A percentile compares a stretch with the other conserved stretches of the same genome.
Conservation (phyloP, 2,888 invertebrate species). For the Eristalis pertinax region DNA sequence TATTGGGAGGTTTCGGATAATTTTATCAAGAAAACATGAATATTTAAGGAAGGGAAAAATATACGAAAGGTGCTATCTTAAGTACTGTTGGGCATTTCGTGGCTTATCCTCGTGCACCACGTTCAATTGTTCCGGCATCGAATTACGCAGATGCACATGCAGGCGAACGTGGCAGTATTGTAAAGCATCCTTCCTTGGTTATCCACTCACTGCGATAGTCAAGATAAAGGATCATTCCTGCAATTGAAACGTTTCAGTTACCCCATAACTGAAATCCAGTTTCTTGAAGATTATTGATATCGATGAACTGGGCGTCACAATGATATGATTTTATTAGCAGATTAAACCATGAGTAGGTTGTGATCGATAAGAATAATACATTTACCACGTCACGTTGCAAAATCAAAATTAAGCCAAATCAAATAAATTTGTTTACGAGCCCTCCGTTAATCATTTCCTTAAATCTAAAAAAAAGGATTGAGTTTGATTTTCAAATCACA, state of each 20-base stretch:
- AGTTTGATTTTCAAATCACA: neutral
- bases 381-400: neutral
- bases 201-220: neutral
- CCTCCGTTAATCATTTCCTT: neutral
- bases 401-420: neutral
- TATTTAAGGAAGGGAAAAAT: slow-evolving; percentile 12
- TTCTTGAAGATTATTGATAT: neutral
- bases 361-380: no score
- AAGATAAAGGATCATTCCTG: neutral
- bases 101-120: slow-evolving; percentile 73
- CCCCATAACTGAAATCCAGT: neutral
- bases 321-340: no score
- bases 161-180: slow-evolving; percentile 66
- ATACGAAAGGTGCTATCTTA: slow-evolving; percentile 5
- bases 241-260: neutral
- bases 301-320: neutral
- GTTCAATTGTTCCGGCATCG: slow-evolving; percentile 74
- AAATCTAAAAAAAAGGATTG: neutral
- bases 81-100: slow-evolving; percentile 52
- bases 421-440: neutral
- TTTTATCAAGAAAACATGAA: no score
- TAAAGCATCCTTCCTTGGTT: neutral
- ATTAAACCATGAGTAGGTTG: no score
- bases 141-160: slow-evolving; percentile 69
- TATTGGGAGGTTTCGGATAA: no score